Conservation (phyloP, 2,113 vertebrate genomes). For the Silurus asotus region DNA sequence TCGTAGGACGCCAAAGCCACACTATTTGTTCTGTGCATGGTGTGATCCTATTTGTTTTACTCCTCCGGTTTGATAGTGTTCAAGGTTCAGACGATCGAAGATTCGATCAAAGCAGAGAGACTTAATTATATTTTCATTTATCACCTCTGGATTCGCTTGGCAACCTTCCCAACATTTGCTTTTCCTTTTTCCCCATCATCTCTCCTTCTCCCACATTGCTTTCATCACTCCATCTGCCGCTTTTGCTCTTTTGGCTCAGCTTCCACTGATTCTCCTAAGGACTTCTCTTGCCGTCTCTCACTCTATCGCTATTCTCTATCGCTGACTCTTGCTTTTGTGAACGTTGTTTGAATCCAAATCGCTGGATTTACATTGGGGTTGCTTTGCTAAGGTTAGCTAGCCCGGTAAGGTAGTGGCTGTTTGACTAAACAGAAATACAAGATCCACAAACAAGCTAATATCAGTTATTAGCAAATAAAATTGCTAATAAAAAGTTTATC, state of each 20-base stretch:
- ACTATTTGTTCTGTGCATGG: not conserved
- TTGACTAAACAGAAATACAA: too few species aligned
- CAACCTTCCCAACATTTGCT: constrained; percentile 30
- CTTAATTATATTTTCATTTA: constrained; percentile 74
- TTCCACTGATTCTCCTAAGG: constrained; percentile 25
- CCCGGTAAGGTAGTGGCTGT: not conserved
- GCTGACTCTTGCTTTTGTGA: not conserved
- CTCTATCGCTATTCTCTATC: not conserved
- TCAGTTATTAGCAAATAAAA: too few species aligned
- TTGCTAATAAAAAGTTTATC: too few species aligned
- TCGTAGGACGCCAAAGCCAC: constrained; percentile 1
- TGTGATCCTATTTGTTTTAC: not conserved
- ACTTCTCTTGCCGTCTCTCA: constrained; percentile 36
- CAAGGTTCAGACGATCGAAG: constrained; percentile 19
- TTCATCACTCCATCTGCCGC: constrained; percentile 51
- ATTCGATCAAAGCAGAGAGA: constrained; percentile 42
- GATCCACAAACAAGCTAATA: too few species aligned
- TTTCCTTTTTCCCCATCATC: constrained; percentile 22
- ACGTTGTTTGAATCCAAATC: not conserved
- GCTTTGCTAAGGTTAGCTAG: too few species aligned
- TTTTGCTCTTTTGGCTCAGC: constrained; percentile 26
- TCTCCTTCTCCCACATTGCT: constrained; percentile 38
- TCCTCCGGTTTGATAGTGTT: constrained; percentile 30
- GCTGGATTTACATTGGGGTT: not conserved
- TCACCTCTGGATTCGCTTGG: constrained; percentile 68